A percentile compares a stretch with the other conserved stretches of the same genome.
Evolutionary conservation across 53 echinoderm and acorn worm species (phyloP).

Genomic region (Holothuria scabra): DNA sequence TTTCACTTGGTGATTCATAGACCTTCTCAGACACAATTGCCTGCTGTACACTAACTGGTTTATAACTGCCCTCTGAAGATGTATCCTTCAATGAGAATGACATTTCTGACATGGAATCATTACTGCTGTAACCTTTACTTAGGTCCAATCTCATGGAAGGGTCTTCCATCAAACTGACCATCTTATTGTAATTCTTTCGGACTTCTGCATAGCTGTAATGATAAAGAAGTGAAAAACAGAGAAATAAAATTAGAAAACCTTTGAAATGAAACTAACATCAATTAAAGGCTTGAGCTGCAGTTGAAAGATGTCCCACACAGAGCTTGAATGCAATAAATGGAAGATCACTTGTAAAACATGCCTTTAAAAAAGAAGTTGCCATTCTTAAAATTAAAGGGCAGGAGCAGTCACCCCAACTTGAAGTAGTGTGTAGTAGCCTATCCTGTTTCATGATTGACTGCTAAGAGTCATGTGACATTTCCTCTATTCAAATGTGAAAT

Average conservation of each 20-base stretch:
- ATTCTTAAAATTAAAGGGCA: no score
- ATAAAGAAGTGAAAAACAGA: not conserved
- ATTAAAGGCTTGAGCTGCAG: no score
- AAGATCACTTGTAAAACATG: no score
- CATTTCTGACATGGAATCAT: constrained; percentile 12
- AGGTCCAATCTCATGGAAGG: constrained; percentile 69
- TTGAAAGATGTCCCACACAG: no score
- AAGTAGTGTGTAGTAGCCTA: no score
- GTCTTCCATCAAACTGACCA: constrained; percentile 76
- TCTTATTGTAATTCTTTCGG: constrained; percentile 70
- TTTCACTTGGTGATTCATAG: not conserved
- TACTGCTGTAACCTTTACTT: constrained; percentile 25
- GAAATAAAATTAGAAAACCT: not conserved
- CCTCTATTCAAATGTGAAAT: no score
- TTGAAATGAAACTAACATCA: no score
- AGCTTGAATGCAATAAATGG: no score
- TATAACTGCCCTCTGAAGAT: constrained; percentile 20
- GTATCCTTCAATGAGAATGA: constrained; percentile 8
- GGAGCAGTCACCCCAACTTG: no score
- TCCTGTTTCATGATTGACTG: no score
- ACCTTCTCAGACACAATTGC: constrained; percentile 1
- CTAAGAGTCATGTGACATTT: no score
- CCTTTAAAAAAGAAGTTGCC: no score
- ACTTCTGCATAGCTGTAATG: constrained; percentile 87
- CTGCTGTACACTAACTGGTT: constrained; percentile 18